Conservation (phyloP, 2,888 invertebrate genomes). For the Hypomecis punctinalis region DNA sequence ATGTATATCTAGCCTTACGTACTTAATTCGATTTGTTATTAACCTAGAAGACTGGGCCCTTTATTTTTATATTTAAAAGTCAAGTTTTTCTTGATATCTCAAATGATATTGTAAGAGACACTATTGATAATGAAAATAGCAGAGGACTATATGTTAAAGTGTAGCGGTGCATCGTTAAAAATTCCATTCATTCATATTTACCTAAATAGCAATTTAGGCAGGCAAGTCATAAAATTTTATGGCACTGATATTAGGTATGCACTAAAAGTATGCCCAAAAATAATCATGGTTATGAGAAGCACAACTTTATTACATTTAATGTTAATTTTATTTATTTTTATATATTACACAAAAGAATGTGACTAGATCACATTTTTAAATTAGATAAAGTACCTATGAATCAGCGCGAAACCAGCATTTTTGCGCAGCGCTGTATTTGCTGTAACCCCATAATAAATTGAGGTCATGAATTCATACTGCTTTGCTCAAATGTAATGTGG, state of each 20-base stretch:
- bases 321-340: no score
- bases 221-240: neutral
- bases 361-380: no score
- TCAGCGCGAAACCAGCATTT: no score
- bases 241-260: neutral
- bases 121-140: neutral
- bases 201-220: neutral
- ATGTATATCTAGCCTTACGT: neutral
- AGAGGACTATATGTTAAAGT: neutral
- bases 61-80: neutral
- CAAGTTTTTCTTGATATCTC: neutral
- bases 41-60: slow-evolving; percentile 15
- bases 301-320: no score
- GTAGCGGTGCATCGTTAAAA: neutral
- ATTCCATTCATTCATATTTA: neutral
- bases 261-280: neutral
- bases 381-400: no score
- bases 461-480: no score
- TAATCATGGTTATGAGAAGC: neutral
- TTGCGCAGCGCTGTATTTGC: no score
- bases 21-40: neutral
- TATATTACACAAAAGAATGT: no score
- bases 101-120: neutral
- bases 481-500: no score
- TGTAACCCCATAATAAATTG: no score